Evolutionary conservation across 2,113 vertebrate species (phyloP).

Genomic region (Damaliscus lunatus): DNA sequence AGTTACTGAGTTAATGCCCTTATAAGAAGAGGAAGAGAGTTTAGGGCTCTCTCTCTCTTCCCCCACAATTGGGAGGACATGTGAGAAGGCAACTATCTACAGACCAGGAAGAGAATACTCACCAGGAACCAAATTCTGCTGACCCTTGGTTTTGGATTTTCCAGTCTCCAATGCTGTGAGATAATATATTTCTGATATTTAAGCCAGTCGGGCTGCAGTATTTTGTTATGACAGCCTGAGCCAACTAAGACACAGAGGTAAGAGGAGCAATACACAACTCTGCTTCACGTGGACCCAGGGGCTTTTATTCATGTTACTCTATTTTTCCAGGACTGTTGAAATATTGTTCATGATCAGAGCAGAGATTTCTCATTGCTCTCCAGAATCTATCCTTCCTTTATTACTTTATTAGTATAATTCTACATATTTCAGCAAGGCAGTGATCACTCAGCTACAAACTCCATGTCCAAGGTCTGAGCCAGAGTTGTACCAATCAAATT

Average conservation of each 20-base stretch:
- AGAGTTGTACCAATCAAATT: fast-evolving
- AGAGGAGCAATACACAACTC: fast-evolving
- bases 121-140: background rate
- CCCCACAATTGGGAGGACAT: background rate
- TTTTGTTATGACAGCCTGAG: background rate
- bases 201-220: fast-evolving
- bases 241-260: fast-evolving
- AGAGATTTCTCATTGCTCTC: background rate
- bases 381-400: background rate
- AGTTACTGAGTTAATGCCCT: background rate
- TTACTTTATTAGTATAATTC: background rate
- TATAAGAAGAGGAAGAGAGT: background rate
- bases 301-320: fast-evolving
- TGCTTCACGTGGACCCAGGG: fast-evolving
- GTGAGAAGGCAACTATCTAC: background rate
- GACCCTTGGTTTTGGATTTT: too few relatives aligned
- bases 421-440: background rate
- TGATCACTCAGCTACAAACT: too few relatives aligned
- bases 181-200: background rate
- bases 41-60: background rate
- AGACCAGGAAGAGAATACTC: background rate
- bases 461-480: background rate
- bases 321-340: background rate
- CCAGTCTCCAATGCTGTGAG: background rate
- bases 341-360: background rate